These are phyloP conservation scores for Paedocypris micromegethes DNA, from an alignment of 2,797 vertebrate genomes.

Conservation along the genomic window DNA sequence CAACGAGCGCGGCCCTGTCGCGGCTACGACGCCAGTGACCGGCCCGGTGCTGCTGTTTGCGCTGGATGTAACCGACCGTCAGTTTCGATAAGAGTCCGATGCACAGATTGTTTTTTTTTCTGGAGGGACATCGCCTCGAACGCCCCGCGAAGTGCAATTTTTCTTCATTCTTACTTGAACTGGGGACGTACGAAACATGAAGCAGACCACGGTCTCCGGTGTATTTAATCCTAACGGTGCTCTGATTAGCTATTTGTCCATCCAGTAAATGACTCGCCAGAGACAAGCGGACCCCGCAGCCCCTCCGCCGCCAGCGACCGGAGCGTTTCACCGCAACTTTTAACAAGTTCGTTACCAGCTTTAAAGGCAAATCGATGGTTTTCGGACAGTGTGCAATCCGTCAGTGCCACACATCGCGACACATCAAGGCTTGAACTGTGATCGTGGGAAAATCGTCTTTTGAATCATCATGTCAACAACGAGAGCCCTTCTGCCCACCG, in stretches of 20 bases:
- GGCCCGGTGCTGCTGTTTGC: conserved; percentile 1
- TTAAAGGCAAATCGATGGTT: conserved; percentile 4
- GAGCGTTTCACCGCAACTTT: conserved; percentile 29
- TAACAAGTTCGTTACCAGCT: conserved; percentile 20
- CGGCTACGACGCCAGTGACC: conserved; percentile 17
- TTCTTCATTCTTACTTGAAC: conserved; percentile 13
- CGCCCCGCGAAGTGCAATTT: conserved; percentile 40
- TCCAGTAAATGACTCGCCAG: conserved; percentile 14
- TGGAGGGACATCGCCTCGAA: conserved; percentile 19
- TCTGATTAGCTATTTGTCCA: conserved; percentile 3
- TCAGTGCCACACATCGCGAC: background rate
- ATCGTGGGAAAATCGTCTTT: conserved; percentile 21
- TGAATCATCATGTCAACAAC: conserved; percentile 84
- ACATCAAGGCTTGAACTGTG: conserved; percentile 32
- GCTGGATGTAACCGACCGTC: conserved; percentile 7
- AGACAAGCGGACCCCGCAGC: conserved; percentile 8
- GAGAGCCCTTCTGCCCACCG: conserved; percentile 87
- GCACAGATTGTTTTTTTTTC: conserved; percentile 22
- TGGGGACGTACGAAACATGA: conserved; percentile 48
- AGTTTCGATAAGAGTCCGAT: conserved; percentile 4
- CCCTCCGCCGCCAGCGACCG: conserved; percentile 1
- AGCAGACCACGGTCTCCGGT: conserved; percentile 16
- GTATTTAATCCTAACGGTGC: conserved; percentile 5
- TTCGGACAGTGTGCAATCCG: background rate
- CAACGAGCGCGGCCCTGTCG: conserved; percentile 37